Conservation (phyloP, 2,888 invertebrate genomes). For the Drosophila melanosoma region DNA sequence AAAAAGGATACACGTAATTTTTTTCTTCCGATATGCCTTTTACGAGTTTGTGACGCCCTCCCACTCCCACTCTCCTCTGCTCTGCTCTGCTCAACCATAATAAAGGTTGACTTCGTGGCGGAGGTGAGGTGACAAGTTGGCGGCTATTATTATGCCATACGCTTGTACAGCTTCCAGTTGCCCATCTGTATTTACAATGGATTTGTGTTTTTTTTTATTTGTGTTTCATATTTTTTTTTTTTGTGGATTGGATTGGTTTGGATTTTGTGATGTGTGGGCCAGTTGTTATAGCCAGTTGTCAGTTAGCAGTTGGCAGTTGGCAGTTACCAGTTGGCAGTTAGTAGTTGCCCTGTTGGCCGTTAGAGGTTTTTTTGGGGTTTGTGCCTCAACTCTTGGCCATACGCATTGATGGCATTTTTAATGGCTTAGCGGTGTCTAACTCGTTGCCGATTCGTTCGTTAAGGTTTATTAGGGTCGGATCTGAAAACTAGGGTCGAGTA, state of each 20-base stretch:
- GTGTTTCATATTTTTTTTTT: conserved; percentile 18
- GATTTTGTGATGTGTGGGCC: conserved; percentile 6
- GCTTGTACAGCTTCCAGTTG: conserved; percentile 23
- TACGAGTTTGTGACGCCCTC: conserved; percentile 51
- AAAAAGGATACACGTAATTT: conserved; percentile 80
- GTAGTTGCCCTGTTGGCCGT: conserved; percentile 7
- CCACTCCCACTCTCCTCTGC: neutral
- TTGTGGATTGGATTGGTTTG: conserved; percentile 38
- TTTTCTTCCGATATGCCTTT: conserved; percentile 65
- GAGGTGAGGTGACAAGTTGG: conserved; percentile 74
- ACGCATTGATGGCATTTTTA: conserved; percentile 75
- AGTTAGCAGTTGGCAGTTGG: conserved; percentile 2
- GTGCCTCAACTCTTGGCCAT: conserved; percentile 18
- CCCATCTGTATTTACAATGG: conserved; percentile 62
- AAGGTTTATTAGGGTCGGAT: conserved; percentile 63
- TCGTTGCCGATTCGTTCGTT: conserved; percentile 57
- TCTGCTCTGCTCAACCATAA: conserved; percentile 21
- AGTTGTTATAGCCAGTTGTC: conserved; percentile 8
- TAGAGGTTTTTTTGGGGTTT: conserved; percentile 20
- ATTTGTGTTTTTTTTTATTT: conserved; percentile 51
- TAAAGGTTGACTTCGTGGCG: conserved; percentile 57
- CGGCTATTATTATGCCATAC: conserved; percentile 79
- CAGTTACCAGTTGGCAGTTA: conserved; percentile 16
- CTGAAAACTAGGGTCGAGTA: conserved; percentile 26
- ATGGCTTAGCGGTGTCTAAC: conserved; percentile 72